phyloP scores from a whole-genome alignment of 2,797 vertebrate genomes.

The Gallinago nigripennis region DNA sequence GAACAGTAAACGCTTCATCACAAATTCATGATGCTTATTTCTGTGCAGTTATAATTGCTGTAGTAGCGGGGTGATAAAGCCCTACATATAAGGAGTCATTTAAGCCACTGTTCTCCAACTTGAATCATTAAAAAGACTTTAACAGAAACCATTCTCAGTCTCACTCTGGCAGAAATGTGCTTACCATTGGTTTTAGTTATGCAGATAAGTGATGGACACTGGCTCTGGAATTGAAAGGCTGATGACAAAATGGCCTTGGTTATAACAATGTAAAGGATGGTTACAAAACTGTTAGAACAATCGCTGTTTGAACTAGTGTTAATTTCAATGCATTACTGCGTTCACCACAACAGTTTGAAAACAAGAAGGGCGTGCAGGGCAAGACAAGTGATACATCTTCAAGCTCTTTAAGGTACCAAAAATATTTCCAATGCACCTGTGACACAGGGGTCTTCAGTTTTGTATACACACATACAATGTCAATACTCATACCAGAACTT shows the following conservation, averaged over 20 bases:
- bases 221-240: conserved; percentile 81
- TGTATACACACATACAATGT: rapidly evolving
- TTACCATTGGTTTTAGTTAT: conserved; percentile 78
- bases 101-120: background rate
- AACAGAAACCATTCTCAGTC: conserved; percentile 74
- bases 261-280: conserved; percentile 81
- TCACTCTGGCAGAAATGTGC: conserved; percentile 79
- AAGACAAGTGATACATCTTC: background rate
- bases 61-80: background rate
- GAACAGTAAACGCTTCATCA: background rate
- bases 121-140: conserved; percentile 82
- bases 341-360: background rate
- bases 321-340: conserved; percentile 73
- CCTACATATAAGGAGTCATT: background rate
- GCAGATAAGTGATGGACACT: conserved; percentile 73
- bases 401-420: background rate
- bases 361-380: background rate
- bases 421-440: background rate
- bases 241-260: conserved; percentile 76
- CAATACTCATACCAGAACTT: background rate
- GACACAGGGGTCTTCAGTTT: rapidly evolving
- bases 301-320: conserved; percentile 74
- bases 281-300: conserved; percentile 77
- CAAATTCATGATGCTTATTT: background rate
- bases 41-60: background rate